Base-by-base conservation (phyloP, 2,113 vertebrate species). In the Coptodon rendalli region DNA sequence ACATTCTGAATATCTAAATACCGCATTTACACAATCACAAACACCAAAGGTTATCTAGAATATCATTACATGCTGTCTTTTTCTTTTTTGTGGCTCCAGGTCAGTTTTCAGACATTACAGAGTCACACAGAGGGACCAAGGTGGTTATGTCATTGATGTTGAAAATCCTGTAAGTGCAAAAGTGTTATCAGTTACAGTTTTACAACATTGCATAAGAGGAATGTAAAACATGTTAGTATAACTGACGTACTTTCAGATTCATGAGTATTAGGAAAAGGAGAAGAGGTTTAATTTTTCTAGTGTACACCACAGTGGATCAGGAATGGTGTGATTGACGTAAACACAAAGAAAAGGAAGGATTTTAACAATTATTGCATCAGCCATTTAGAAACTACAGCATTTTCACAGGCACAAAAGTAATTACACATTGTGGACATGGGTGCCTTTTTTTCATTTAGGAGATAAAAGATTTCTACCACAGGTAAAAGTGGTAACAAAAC, bases 71-170 rank as follows among this genome's bases (percentile, higher is more conserved):
- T 17, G 19, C 11, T 56, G 22, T 79, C 17, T 81, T 9, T 66
- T 29, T 78, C 6, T 85, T 9, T 63, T 24, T 84, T 73, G 63
- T 63, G 50, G 3, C 80, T 93, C 8, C 85, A 93, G 89, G 1
- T 95, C 95, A 0, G 94, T 97, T 34, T 90, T 98, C 91, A 96
- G 96, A 91, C 98, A 98, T 95, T 98, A 98, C 93, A 97, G 96
- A 36, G 97, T 98, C 90, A 97, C 95, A 7, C 90, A 85, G 36
- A 94, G 96, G 90, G 90, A 96, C 76, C 96, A 97, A 36, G 89
- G 95, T 4, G 96, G 95, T 14, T 98, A 97, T 43, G 81, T 98
- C 82, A 97, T 98, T 24, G 97, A 98, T 11, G 95, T 98, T 38
- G 97, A 98, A 88, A 95, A 96, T 19, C 97, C 96, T 86, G 97